Evolutionary conservation across 2,797 vertebrate genomes (phyloP), one percentile per base, ranked within the genome.

Genomic region (Darevskia nairensis): DNA sequence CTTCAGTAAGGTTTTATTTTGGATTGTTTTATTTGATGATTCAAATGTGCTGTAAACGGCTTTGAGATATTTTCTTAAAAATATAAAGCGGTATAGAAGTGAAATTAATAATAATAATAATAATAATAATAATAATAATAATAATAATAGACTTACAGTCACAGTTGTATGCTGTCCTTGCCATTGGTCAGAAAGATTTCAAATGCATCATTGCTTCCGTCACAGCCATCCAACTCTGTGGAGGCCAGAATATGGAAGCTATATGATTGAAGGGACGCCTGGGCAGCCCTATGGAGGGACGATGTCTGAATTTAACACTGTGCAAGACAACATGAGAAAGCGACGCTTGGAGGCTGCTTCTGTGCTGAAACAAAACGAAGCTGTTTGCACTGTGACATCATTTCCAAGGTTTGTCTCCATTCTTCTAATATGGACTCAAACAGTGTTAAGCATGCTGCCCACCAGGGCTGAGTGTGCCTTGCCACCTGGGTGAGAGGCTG

Each of bases 251-350:
- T 99, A 99, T 66, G 98, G 98, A 94, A 99, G 98, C 94, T 99
- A 99, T 95, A 99, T 99, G 99, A 99, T 99, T 25, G 99, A 99
- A 91, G 99, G 99, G 41, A 99, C 99, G 0, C 99, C 99, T 0
- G 99, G 99, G 11, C 99, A 99, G 95, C 99, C 99, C 0, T 99
- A 99, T 0, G 99, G 99, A 1, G 99, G 99, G 84, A 99, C 98
- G 0, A 99, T 99, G 99, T 99, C 99, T 0, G 99, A 99, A 94
- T 99, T 99, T 95, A 99, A 99, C 96, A 99, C 99, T 0, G 99
- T 99, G 10, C 98, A 99, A 94, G 98, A 98, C 94, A 99, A 99
- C 96, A 99, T 99, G 99, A 97, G 97, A 79, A 98, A 98, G 95
- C 97, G 99, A 86, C 96, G 99, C 29, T 97, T 94, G 88, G 99